phyloP scores from a whole-genome alignment of 2,888 invertebrate species.

The Drosophila infuscata region DNA sequence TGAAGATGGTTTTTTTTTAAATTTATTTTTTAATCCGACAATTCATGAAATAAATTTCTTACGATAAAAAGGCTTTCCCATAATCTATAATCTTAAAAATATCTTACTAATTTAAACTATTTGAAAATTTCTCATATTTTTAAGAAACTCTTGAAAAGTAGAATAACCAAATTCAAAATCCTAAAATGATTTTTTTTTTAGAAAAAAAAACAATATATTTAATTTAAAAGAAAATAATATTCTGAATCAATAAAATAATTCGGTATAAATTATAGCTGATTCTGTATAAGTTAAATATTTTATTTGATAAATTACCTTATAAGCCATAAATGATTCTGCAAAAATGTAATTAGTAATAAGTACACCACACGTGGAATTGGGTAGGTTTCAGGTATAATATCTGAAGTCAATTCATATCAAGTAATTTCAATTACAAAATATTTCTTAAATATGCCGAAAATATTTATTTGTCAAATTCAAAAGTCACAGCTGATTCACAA shows the following conservation, averaged over 20 bases:
- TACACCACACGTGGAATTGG: neutral
- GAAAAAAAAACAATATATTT: too few species aligned
- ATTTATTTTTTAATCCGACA: neutral
- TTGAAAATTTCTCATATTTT: neutral
- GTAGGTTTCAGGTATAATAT: neutral
- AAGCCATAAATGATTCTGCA: too few species aligned
- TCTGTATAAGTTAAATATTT: too few species aligned
- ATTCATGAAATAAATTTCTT: neutral
- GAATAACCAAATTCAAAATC: neutral
- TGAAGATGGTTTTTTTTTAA: neutral
- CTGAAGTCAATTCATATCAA: neutral
- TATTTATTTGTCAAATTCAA: neutral
- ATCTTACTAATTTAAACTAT: neutral
- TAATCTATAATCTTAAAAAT: neutral
- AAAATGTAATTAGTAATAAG: neutral
- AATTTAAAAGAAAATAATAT: too few species aligned
- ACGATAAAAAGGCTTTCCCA: neutral
- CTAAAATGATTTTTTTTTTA: neutral
- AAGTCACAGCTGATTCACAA: conserved; percentile 19
- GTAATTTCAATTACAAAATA: neutral
- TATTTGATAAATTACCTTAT: too few species aligned
- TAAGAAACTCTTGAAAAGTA: neutral
- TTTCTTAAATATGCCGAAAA: neutral
- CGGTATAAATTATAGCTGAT: too few species aligned
- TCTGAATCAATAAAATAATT: too few species aligned